A percentile compares a stretch with the other conserved stretches of the same genome.
Evolutionary conservation across 2,888 invertebrate species (phyloP).

Genomic region (Dascillus cervinus): DNA sequence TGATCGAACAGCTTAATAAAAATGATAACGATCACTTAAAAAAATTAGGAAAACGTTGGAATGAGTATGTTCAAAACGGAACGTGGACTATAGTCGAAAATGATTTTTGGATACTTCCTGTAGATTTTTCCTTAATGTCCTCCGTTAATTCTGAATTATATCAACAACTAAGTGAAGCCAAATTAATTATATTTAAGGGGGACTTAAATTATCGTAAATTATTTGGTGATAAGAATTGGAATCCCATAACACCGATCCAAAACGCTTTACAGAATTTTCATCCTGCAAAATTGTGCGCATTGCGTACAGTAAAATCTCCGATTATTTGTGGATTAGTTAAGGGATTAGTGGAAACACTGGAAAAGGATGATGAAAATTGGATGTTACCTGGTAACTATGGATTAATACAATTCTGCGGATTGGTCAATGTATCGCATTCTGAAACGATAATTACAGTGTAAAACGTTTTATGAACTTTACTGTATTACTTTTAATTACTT

Average conservation of each 20-base stretch:
- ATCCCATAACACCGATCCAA: conserved; percentile 57
- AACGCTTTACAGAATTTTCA: conserved; percentile 65
- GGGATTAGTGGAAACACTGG: conserved; percentile 53
- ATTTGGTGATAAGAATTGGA: conserved; percentile 80
- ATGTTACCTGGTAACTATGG: conserved; percentile 81
- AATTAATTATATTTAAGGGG: conserved; percentile 78
- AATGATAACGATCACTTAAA: conserved; percentile 29
- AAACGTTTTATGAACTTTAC: too few relatives aligned
- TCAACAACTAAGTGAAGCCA: conserved; percentile 56
- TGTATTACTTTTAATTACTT: too few relatives aligned
- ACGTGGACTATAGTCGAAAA: conserved; percentile 48
- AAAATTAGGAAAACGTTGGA: conserved; percentile 53
- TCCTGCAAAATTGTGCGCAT: conserved; percentile 71
- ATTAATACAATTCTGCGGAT: conserved; percentile 56
- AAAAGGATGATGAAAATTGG: conserved; percentile 61
- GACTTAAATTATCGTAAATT: conserved; percentile 96
- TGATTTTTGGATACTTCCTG: conserved; percentile 83
- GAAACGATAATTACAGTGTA: too few relatives aligned
- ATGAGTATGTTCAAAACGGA: conserved; percentile 46
- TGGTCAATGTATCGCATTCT: too few relatives aligned
- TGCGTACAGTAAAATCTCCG: conserved; percentile 89
- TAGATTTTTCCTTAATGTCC: conserved; percentile 72
- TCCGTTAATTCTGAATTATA: conserved; percentile 60
- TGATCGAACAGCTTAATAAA: conserved; percentile 44
- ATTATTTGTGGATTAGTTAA: conserved; percentile 67